A percentile compares a stretch with the other conserved stretches of the same genome.
Evolutionary conservation across 2,888 invertebrate genomes (phyloP).

Genomic region (Lypha dubia): DNA sequence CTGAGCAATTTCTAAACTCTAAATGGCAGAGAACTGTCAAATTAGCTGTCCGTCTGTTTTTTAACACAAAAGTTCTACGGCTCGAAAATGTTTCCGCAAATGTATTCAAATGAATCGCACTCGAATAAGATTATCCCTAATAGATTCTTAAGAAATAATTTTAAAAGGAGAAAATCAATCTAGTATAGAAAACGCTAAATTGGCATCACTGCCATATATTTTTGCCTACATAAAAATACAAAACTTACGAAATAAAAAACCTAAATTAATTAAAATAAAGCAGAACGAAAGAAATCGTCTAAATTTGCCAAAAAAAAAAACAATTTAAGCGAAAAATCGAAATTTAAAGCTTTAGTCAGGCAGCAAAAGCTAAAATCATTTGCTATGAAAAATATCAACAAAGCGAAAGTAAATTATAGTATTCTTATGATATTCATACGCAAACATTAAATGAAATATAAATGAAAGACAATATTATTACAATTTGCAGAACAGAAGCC

Average conservation of each 20-base stretch:
- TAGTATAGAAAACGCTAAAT: too few relatives aligned
- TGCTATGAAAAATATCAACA: background rate
- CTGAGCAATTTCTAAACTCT: too few relatives aligned
- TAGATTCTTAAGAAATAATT: too few relatives aligned
- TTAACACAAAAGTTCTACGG: too few relatives aligned
- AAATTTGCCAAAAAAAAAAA: background rate
- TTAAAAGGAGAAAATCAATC: too few relatives aligned
- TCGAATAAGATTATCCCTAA: too few relatives aligned
- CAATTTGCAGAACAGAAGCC: constrained; percentile 6
- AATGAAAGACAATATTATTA: background rate
- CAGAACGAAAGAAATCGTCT: background rate
- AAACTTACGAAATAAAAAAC: background rate
- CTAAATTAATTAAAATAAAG: background rate
- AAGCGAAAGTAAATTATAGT: background rate
- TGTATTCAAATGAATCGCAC: too few relatives aligned
- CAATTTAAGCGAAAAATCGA: background rate
- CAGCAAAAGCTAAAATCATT: background rate
- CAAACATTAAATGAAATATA: background rate
- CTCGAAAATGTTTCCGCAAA: too few relatives aligned
- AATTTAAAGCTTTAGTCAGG: background rate
- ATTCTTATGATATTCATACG: too few relatives aligned
- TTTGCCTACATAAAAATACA: background rate
- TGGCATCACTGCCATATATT: too few relatives aligned
- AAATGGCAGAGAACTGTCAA: too few relatives aligned
- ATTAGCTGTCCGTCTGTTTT: too few relatives aligned